A percentile compares a stretch with the other conserved stretches of the same genome.
phyloP scores from a whole-genome alignment of 92 coral and sea anemone genomes.

The Epizoanthus ramosus region DNA sequence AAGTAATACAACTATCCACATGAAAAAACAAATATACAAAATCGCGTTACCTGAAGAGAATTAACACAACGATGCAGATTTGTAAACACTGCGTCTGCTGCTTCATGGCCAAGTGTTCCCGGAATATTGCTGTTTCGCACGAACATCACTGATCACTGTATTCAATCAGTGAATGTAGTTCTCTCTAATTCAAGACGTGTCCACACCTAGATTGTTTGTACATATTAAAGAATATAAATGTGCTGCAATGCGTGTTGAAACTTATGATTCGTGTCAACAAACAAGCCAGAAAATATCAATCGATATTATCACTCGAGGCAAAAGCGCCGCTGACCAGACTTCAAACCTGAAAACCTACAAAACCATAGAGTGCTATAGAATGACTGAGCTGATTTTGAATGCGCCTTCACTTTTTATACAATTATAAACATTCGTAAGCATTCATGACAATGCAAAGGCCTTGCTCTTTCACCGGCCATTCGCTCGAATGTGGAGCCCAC shows the following conservation, averaged over 20 bases:
- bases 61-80: too few species aligned
- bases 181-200: constrained; percentile 7
- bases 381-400: neutral
- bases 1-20: too few species aligned
- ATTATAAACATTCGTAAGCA: neutral
- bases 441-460: constrained; percentile 20
- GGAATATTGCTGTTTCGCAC: constrained; percentile 25
- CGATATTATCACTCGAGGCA: constrained; percentile 16
- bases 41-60: too few species aligned
- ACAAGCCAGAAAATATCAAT: constrained; percentile 23
- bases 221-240: constrained; percentile 5
- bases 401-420: neutral
- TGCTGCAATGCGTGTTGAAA: constrained; percentile 18
- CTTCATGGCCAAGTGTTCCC: constrained; percentile 23
- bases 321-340: constrained; percentile 18
- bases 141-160: constrained; percentile 23
- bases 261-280: constrained; percentile 8
- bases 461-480: constrained; percentile 15
- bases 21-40: too few species aligned
- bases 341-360: neutral
- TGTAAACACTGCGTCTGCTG: constrained; percentile 15
- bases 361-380: neutral
- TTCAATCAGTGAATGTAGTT: constrained; percentile 10
- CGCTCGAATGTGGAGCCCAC: neutral
- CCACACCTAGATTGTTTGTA: neutral